Conservation (phyloP, 2,113 vertebrate genomes). For the Rhinopomastus cyanomelas region DNA sequence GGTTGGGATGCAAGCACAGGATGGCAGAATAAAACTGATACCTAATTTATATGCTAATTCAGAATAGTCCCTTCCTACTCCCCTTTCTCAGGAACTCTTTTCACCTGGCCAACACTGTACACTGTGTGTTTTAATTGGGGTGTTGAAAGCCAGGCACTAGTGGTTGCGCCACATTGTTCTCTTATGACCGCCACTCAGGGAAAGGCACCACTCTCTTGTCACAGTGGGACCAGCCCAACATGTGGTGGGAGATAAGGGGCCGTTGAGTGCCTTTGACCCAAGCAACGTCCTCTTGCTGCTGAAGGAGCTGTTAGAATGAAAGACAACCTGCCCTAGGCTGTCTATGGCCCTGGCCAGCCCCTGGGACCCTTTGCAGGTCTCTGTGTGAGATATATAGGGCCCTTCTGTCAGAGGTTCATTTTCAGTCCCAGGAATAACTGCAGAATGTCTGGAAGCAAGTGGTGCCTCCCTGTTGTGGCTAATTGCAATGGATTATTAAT, state of each 20-base stretch:
- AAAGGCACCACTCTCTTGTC: not conserved
- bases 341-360: not conserved
- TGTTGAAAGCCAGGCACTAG: not conserved
- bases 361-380: fast-evolving
- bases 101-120: fast-evolving
- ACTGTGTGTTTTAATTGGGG: not conserved
- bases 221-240: not conserved
- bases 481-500: conserved; percentile 38
- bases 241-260: not conserved
- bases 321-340: not conserved
- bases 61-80: not conserved
- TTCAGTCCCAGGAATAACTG: not conserved
- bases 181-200: not conserved
- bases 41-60: not conserved
- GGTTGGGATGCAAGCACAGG: not conserved
- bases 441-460: not conserved
- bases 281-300: not conserved
- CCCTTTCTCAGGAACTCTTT: not conserved
- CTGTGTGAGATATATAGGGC: fast-evolving
- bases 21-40: not conserved
- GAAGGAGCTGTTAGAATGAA: not conserved
- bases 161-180: fast-evolving
- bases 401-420: fast-evolving
- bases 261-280: fast-evolving
- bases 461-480: not conserved